A percentile compares a stretch with the other conserved stretches of the same genome.
phyloP scores from a whole-genome alignment of 1,140 invertebrate species.

The Charaxes varanes region DNA sequence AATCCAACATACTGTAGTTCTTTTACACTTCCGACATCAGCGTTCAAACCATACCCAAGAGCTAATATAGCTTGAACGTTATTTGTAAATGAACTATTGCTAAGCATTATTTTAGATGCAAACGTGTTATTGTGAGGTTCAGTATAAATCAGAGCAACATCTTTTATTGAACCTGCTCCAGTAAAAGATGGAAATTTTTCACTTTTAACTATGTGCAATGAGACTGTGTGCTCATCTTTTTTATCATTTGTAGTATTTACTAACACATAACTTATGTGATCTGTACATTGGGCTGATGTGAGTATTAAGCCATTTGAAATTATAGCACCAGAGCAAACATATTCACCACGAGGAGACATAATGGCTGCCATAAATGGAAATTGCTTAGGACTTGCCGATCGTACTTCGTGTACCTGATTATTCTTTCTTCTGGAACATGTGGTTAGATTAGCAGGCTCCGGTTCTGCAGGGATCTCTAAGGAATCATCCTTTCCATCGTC shows the following conservation, averaged over 20 bases:
- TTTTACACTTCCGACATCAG: constrained; percentile 38
- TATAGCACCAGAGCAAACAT: constrained; percentile 51
- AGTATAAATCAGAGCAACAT: constrained; percentile 51
- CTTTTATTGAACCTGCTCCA: constrained; percentile 34
- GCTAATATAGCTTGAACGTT: constrained; percentile 37
- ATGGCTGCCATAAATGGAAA: constrained; percentile 59
- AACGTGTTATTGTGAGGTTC: constrained; percentile 48
- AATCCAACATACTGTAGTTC: constrained; percentile 52
- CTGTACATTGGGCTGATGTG: constrained; percentile 48
- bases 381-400: constrained; percentile 31
- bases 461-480: constrained; percentile 40
- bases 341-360: constrained; percentile 54
- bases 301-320: constrained; percentile 53
- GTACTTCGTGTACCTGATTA: constrained; percentile 51
- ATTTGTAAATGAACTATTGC: constrained; percentile 36
- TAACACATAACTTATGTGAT: constrained; percentile 38
- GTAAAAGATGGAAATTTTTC: constrained; percentile 54
- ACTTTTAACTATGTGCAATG: constrained; percentile 43
- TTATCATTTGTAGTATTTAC: constrained; percentile 47
- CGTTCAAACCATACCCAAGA: constrained; percentile 54
- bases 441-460: constrained; percentile 24
- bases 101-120: constrained; percentile 45
- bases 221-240: constrained; percentile 33
- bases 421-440: constrained; percentile 46
- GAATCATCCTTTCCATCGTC: constrained; percentile 47